These are phyloP conservation scores for Drosophila fulvimacula DNA, from an alignment of 2,888 invertebrate genomes.

Conservation along the genomic window DNA sequence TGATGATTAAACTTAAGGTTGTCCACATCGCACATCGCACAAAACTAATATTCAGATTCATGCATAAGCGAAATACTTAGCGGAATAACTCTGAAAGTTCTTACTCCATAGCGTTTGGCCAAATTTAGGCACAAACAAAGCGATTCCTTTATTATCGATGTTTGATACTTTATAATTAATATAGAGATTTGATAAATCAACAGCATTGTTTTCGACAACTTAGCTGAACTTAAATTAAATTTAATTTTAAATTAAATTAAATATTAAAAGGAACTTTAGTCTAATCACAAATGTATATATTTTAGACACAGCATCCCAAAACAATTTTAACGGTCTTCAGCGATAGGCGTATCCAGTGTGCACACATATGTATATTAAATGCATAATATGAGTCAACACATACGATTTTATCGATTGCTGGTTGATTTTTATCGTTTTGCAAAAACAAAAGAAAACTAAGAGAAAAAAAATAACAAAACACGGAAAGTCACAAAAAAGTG, in stretches of 20 bases:
- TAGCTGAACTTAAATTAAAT: background rate
- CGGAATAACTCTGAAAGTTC: background rate
- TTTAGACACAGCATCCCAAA: background rate
- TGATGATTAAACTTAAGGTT: slow-evolving; percentile 28
- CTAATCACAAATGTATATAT: background rate
- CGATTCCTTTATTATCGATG: slow-evolving; percentile 21
- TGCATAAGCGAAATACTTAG: background rate
- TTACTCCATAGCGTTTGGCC: background rate
- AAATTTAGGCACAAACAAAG: slow-evolving; percentile 10
- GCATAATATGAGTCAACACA: slow-evolving; percentile 10
- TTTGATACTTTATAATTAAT: background rate
- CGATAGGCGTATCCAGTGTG: slow-evolving; percentile 31
- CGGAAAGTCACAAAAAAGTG: slow-evolving; percentile 35
- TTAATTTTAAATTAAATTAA: background rate
- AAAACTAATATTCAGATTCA: background rate
- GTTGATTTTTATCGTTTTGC: slow-evolving; percentile 39
- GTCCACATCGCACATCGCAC: slow-evolving; percentile 27
- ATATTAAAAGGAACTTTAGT: background rate
- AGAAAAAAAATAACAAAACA: slow-evolving; percentile 52
- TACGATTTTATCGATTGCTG: slow-evolving; percentile 40
- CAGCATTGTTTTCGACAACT: background rate
- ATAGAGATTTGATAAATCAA: background rate
- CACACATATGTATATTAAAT: slow-evolving; percentile 14
- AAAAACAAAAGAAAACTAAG: slow-evolving; percentile 68
- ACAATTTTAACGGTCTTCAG: slow-evolving; percentile 10